Evolutionary conservation across 2,888 invertebrate genomes (phyloP).

Genomic region (Epinotia bilunana): DNA sequence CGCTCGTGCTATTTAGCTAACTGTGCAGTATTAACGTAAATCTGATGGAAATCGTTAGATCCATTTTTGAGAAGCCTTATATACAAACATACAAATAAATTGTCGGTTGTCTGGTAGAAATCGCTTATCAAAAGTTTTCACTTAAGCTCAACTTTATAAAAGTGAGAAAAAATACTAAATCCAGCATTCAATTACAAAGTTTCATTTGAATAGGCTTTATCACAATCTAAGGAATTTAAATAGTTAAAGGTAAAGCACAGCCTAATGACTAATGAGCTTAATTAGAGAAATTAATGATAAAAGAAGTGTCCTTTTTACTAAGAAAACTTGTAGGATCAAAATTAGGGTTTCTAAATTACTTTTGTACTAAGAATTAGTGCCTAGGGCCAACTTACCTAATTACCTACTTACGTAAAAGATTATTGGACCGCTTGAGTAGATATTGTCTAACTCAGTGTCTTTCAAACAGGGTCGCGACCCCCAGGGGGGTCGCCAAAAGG

Average conservation of each 20-base stretch:
- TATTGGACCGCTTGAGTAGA: background rate
- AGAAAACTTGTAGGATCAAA: constrained; percentile 14
- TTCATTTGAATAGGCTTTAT: background rate
- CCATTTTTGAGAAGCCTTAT: too few relatives aligned
- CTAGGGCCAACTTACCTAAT: background rate
- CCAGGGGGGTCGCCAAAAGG: too few relatives aligned
- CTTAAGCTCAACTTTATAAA: too few relatives aligned
- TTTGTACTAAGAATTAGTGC: constrained; percentile 1
- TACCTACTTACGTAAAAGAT: background rate
- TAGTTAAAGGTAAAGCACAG: constrained; percentile 3
- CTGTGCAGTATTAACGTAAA: too few relatives aligned
- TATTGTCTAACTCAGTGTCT: background rate
- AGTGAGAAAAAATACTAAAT: too few relatives aligned
- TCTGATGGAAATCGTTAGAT: too few relatives aligned
- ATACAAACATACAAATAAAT: too few relatives aligned
- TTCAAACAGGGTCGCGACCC: too few relatives aligned
- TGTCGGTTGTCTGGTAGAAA: too few relatives aligned
- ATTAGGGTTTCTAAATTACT: constrained; percentile 31
- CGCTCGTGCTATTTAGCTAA: too few relatives aligned
- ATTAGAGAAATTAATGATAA: constrained; percentile 25
- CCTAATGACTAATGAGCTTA: constrained; percentile 34
- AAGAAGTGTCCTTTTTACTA: constrained; percentile 3
- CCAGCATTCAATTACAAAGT: background rate
- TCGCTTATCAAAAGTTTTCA: too few relatives aligned
- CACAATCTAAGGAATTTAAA: constrained; percentile 6